Evolutionary conservation across 1,140 invertebrate genomes (phyloP), one percentile per base, ranked within the genome.

Genomic region (Danaus plexippus): DNA sequence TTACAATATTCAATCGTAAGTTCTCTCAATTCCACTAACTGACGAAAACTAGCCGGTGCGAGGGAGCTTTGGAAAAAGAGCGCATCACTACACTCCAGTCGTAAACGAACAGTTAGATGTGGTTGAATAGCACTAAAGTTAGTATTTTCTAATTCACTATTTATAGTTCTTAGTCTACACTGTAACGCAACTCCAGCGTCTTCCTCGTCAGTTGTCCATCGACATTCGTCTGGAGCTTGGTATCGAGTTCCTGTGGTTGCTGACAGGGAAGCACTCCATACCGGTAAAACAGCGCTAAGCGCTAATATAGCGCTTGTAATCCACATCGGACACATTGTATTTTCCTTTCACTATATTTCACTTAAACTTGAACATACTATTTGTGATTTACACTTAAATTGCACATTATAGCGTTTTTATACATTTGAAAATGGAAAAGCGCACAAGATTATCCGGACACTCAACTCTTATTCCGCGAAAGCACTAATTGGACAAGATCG

Each of bases 1-100:
- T 96, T 96, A 85, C 96, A 98, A 66, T 94, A 95, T 76, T 97
- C 95, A 54, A 98, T 94, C 9, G 93, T 92, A 6, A 97, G 89
- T 63, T 96, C 93, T 46, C 91, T 90, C 46, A 97, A 86, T 77
- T 96, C 94, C 41, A 93, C 89, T 52, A 97, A 85, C 59, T 94
- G 93, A 49, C 93, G 89, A 76, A 97, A 96, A 80, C 94, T 96
- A 56, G 93, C 94, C 12, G 94, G 91, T 72, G 91, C 92, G 53
- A 96, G 87, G n/a, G 93, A 94, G 84, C 94, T 95, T 87, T 95
- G 94, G 75, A 94, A 95, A 83, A 95, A 95, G 11, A 95, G 87
- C 11, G 92, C 91, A 75, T 95, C 93, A 80, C 93, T 95, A 87
- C 95, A 97, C 79, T 95, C 93, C 13, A 96, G 89, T 9, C 92